phyloP scores from a whole-genome alignment of 2,797 vertebrate genomes.

The Poecilia gillii region DNA sequence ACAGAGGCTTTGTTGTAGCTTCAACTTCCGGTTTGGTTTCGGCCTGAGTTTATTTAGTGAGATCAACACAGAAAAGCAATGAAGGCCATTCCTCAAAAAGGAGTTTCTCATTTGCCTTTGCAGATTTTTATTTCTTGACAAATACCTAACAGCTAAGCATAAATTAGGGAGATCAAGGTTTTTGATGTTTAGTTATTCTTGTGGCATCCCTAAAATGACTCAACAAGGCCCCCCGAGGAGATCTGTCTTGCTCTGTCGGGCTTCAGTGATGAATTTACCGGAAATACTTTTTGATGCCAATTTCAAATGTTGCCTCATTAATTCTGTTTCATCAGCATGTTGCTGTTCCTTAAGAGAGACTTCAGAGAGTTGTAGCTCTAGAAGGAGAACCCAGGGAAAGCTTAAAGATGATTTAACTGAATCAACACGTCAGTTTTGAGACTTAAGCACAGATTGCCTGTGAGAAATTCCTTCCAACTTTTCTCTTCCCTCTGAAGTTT shows the following conservation, averaged over 20 bases:
- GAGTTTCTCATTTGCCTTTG: slow-evolving; percentile 30
- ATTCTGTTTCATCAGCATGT: slow-evolving; percentile 59
- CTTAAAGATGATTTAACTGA: slow-evolving; percentile 30
- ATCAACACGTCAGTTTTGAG: slow-evolving; percentile 25
- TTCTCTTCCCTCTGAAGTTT: slow-evolving; percentile 26
- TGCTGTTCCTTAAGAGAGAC: slow-evolving; percentile 48
- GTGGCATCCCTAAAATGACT: slow-evolving; percentile 49
- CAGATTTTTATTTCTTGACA: slow-evolving; percentile 35
- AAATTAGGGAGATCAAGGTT: slow-evolving; percentile 49
- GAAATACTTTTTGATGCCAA: slow-evolving; percentile 66
- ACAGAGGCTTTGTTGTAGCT: background rate
- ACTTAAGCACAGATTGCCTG: slow-evolving; percentile 22
- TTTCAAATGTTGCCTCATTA: slow-evolving; percentile 67
- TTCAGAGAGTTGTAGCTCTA: slow-evolving; percentile 47
- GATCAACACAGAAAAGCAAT: slow-evolving; percentile 19
- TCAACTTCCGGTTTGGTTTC: background rate
- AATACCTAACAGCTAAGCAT: slow-evolving; percentile 25
- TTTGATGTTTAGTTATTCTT: slow-evolving; percentile 51
- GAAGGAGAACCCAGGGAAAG: slow-evolving; percentile 44
- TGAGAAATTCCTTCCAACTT: slow-evolving; percentile 26
- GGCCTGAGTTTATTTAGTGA: background rate
- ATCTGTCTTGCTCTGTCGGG: slow-evolving; percentile 39
- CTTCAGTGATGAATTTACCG: slow-evolving; percentile 58
- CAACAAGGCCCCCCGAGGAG: slow-evolving; percentile 34
- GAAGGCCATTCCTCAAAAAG: slow-evolving; percentile 18